Evolutionary conservation across 2,888 invertebrate species (phyloP), one percentile per base, ranked within the genome.

Genomic region (Ormyrus pomaceus): DNA sequence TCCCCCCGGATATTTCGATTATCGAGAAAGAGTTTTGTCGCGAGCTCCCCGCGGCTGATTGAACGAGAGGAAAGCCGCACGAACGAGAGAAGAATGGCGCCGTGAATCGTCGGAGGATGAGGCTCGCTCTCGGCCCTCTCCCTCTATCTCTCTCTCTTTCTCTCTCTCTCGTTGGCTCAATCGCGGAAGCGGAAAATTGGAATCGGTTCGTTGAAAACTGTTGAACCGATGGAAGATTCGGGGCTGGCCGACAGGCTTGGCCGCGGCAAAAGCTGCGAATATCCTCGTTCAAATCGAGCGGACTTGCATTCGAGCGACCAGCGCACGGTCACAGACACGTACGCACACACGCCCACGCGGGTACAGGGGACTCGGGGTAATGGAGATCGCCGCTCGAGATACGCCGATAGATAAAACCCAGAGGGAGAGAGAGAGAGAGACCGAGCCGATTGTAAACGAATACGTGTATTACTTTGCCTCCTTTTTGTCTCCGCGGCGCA

Each of bases 201-300:
- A 82, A 80, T 83, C 83, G 80, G 78, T 76, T 80, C 82, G 83
- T 78, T 81, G 82, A 82, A 82, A 82, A 83, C 80, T 68, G 80
- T 73, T 69, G 80, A 80, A 68, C 64, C 72, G 58, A 53, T 55
- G 19, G 46, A 51, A 8, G 53, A 53, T 53, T 46, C 7, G 58
- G 56, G 9, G 34, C 61, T 2, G 45, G 48, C 11, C 48, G 55
- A 46, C n/a, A 11, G 9, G 34, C 48, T 10, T 8, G 19, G 65
- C 13, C 55, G 45, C 58, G 58, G 53, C 72, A 71, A 77, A 74
- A 80, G 77, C 70, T 69, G 82, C 69, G 76, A 80, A 82, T 71
- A 66, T 80, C 74, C 72, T 59, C 64, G 79, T 79, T 83, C 75
- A 71, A 84, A 84, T 82, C 79, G 82, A 80, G 65, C 74, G 77